phyloP scores from a whole-genome alignment of 1,140 invertebrate species.

The Ceratosolen solmsi region DNA sequence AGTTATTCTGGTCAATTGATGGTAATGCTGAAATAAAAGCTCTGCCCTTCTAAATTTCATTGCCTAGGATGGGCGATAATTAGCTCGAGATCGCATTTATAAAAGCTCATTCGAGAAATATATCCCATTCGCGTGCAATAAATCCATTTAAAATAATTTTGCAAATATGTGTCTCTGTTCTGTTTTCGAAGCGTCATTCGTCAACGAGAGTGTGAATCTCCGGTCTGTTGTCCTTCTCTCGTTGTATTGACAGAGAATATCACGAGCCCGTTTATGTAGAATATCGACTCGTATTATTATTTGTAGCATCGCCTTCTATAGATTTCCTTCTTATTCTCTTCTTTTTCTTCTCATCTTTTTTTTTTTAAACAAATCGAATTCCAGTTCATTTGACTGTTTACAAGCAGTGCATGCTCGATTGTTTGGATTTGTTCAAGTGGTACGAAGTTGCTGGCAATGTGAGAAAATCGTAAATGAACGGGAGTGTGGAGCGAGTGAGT shows the following conservation, averaged over 20 bases:
- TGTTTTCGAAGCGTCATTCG: neutral
- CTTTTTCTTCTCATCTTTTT: conserved; percentile 3
- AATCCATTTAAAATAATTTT: too few relatives aligned
- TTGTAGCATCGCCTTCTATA: conserved; percentile 23
- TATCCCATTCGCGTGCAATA: neutral
- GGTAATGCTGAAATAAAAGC: conserved; percentile 7
- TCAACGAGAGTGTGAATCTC: neutral
- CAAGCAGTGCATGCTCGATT: conserved; percentile 32
- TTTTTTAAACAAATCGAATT: conserved; percentile 44
- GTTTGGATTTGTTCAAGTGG: conserved; percentile 43
- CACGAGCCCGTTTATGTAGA: conserved; percentile 19
- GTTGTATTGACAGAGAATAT: conserved; percentile 45
- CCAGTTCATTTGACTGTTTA: conserved; percentile 24
- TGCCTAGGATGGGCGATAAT: too few relatives aligned
- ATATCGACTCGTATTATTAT: conserved; percentile 40
- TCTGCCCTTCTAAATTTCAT: neutral
- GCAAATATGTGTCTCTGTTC: too few relatives aligned
- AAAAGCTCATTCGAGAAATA: neutral
- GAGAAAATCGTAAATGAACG: neutral
- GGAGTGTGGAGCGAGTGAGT: neutral
- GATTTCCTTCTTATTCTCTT: neutral
- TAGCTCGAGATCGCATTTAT: too few relatives aligned
- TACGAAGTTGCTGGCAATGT: conserved; percentile 20
- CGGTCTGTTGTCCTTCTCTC: neutral
- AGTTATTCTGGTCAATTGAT: conserved; percentile 31